These are phyloP conservation scores for Eristalis pertinax DNA, from an alignment of 2,888 invertebrate genomes.

Conservation along the genomic window DNA sequence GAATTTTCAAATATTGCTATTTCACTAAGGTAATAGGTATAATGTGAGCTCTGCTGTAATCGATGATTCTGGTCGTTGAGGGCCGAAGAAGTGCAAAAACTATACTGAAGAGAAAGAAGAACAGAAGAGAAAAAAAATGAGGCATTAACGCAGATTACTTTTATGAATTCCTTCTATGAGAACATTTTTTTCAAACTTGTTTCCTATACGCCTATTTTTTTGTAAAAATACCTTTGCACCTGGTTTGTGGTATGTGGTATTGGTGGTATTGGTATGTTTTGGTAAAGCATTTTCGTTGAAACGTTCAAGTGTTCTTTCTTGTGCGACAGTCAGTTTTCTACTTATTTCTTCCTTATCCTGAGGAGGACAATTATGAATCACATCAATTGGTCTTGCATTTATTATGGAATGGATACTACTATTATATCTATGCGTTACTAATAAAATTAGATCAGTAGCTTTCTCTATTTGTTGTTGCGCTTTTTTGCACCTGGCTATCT, in stretches of 20 bases:
- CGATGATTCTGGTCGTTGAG: not conserved
- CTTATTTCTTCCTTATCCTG: constrained; percentile 1
- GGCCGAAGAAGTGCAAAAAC: not conserved
- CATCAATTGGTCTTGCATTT: constrained; percentile 15
- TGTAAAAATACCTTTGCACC: constrained; percentile 8
- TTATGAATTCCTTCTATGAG: not conserved
- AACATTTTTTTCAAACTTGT: constrained; percentile 6
- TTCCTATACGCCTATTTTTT: not conserved
- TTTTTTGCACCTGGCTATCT: constrained; percentile 56
- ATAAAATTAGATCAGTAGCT: constrained; percentile 50
- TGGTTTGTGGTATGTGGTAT: too few relatives aligned
- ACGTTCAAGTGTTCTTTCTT: not conserved
- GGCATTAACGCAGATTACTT: constrained; percentile 2
- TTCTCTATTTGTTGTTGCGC: constrained; percentile 51
- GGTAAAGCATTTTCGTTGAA: not conserved
- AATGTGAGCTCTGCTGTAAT: not conserved
- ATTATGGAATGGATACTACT: constrained; percentile 48
- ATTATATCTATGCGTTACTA: constrained; percentile 53
- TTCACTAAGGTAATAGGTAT: not conserved
- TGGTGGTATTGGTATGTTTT: too few relatives aligned
- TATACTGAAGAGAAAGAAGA: not conserved
- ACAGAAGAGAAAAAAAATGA: not conserved
- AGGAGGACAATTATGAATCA: constrained; percentile 7
- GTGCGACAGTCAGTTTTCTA: not conserved
- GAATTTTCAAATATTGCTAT: not conserved